Evolutionary conservation across 1,140 invertebrate species (phyloP).

Genomic region (Leptinotarsa undecemlineata): DNA sequence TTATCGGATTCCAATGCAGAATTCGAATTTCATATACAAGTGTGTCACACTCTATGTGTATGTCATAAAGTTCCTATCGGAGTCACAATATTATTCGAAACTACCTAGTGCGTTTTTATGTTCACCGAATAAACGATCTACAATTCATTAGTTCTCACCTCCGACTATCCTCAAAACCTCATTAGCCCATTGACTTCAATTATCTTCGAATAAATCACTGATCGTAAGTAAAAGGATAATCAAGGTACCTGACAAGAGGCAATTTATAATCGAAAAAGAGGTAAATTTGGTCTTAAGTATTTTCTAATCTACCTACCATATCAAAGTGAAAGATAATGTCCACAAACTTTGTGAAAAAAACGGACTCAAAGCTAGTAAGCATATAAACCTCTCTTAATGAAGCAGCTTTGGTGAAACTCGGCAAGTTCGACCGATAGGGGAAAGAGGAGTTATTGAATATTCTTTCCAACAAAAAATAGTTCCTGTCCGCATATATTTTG

Average conservation of each 20-base stretch:
- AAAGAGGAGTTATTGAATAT: not conserved
- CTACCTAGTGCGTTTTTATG: no score
- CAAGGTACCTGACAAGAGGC: conserved; percentile 3
- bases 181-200: not conserved
- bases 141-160: no score
- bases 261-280: not conserved
- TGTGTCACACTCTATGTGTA: no score
- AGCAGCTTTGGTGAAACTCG: not conserved
- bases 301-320: conserved; percentile 8
- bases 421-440: not conserved
- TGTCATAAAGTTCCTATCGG: no score
- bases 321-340: not conserved
- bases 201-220: conserved; percentile 1
- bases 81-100: no score
- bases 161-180: no score
- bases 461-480: no score
- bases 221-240: conserved; percentile 1
- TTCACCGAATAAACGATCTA: no score
- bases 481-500: no score
- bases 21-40: no score
- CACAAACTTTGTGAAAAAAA: not conserved
- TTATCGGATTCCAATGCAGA: no score
- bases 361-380: not conserved
- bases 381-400: conserved; percentile 1
- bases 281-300: not conserved